phyloP scores from a whole-genome alignment of 1,140 invertebrate species.

The Chelonus insularis region DNA sequence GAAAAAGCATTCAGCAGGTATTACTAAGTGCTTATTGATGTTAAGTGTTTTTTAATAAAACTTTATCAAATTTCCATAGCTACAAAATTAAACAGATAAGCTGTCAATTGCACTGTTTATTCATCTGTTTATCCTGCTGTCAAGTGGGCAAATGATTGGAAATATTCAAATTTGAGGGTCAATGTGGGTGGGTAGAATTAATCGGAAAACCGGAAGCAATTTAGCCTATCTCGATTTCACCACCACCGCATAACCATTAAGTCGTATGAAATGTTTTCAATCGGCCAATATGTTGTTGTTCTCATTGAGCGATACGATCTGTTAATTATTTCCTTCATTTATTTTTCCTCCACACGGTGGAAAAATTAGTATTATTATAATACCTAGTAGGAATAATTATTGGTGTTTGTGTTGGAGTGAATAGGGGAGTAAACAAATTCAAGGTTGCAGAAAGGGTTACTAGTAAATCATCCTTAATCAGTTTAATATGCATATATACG shows the following conservation, averaged over 20 bases:
- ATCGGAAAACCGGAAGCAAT: slow-evolving; percentile 49
- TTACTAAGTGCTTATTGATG: no score
- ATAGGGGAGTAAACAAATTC: no score
- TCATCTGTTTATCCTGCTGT: slow-evolving; percentile 5
- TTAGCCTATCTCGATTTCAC: slow-evolving; percentile 29
- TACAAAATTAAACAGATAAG: slow-evolving; percentile 31
- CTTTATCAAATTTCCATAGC: no score
- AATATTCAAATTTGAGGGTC: background rate
- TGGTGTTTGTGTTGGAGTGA: no score
- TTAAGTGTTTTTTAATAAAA: no score
- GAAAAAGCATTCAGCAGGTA: slow-evolving; percentile 50
- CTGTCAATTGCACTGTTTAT: slow-evolving; percentile 38
- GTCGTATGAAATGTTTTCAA: slow-evolving; percentile 13
- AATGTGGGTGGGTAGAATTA: slow-evolving; percentile 38
- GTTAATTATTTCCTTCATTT: background rate
- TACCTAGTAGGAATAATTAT: no score
- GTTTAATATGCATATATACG: no score
- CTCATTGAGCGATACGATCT: background rate
- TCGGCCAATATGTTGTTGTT: background rate
- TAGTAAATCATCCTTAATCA: no score
- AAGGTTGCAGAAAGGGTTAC: no score
- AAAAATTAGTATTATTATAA: no score
- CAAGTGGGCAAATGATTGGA: background rate
- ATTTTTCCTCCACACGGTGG: no score
- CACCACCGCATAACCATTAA: slow-evolving; percentile 11